Conservation (phyloP, 2,113 vertebrate species). For the Syngnathus scovelli region DNA sequence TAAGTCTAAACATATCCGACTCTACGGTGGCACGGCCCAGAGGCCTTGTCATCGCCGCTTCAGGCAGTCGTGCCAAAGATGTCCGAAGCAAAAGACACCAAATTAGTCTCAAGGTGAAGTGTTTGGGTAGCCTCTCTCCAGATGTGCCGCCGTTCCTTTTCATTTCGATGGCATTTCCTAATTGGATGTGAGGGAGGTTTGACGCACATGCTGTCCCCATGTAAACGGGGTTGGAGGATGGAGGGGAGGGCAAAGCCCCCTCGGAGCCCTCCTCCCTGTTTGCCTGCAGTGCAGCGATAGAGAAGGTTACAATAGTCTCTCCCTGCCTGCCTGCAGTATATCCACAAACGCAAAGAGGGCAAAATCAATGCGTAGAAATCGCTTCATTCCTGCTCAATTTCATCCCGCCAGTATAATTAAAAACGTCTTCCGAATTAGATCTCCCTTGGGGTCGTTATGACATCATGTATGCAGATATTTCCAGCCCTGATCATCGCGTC, state of each 20-base stretch:
- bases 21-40: not conserved
- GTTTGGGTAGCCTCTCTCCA: constrained; percentile 50
- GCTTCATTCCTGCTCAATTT: constrained; percentile 67
- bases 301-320: constrained; percentile 41
- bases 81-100: constrained; percentile 9
- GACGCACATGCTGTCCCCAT: constrained; percentile 28
- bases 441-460: not conserved
- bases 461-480: constrained; percentile 1
- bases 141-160: constrained; percentile 25
- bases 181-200: constrained; percentile 45
- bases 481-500: not conserved
- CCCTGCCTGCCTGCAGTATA: constrained; percentile 15
- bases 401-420: constrained; percentile 66
- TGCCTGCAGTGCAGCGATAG: constrained; percentile 45
- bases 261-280: constrained; percentile 10
- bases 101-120: constrained; percentile 33
- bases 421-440: constrained; percentile 38
- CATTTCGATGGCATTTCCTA: constrained; percentile 43
- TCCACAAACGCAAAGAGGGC: constrained; percentile 26
- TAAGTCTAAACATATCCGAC: not conserved
- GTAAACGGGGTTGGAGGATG: not conserved
- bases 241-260: not conserved
- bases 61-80: constrained; percentile 23
- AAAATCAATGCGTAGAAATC: constrained; percentile 66
- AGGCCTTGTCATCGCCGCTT: constrained; percentile 18